phyloP scores from a whole-genome alignment of 1,140 invertebrate genomes.

The Druon quercuslanigerum region DNA sequence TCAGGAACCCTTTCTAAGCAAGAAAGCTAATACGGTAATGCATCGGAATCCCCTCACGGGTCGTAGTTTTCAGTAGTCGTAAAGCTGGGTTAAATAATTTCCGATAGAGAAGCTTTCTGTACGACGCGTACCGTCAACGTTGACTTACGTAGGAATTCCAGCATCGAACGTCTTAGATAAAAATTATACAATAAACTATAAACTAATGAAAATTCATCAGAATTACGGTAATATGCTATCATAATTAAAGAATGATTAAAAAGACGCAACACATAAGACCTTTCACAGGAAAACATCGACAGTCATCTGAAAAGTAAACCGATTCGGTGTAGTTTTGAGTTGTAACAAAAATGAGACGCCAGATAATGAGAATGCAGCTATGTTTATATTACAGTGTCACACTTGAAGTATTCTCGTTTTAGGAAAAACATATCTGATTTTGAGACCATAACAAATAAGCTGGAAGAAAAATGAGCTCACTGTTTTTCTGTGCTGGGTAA shows the following conservation, averaged over 20 bases:
- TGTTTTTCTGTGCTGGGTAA: too few relatives aligned
- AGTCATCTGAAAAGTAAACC: too few relatives aligned
- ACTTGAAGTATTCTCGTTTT: too few relatives aligned
- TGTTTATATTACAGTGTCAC: too few relatives aligned
- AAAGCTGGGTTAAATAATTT: conserved; percentile 75
- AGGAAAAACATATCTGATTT: too few relatives aligned
- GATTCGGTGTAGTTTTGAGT: too few relatives aligned
- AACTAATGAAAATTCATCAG: background rate
- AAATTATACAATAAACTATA: conserved; percentile 20
- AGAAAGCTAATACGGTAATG: conserved; percentile 74
- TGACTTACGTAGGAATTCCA: conserved; percentile 46
- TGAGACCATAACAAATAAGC: too few relatives aligned
- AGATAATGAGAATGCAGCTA: too few relatives aligned
- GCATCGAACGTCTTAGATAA: conserved; percentile 21
- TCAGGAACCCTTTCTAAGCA: conserved; percentile 71
- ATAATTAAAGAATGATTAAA: background rate
- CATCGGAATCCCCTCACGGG: conserved; percentile 70
- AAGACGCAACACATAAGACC: background rate
- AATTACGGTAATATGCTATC: background rate
- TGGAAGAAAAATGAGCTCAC: too few relatives aligned
- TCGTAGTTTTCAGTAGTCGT: conserved; percentile 70
- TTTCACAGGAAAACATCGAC: too few relatives aligned
- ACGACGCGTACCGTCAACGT: conserved; percentile 46
- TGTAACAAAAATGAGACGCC: too few relatives aligned
- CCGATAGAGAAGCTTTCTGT: conserved; percentile 67